These are phyloP conservation scores for Cuniculus paca DNA, from an alignment of 2,797 vertebrate genomes.

Conservation along the genomic window DNA sequence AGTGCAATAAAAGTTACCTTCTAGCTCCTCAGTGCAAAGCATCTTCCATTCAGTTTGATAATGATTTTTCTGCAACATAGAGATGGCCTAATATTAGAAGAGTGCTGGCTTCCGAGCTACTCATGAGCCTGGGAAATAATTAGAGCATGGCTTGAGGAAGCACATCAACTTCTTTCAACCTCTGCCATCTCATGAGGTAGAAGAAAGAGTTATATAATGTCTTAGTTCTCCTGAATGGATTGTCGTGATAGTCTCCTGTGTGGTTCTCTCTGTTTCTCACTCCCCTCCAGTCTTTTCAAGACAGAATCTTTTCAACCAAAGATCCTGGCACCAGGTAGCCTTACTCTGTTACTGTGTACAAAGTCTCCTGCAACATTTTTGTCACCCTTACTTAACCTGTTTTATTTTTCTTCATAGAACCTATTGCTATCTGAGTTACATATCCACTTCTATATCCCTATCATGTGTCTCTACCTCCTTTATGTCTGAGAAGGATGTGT, in stretches of 20 bases:
- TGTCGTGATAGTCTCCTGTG: accelerated
- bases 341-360: not conserved
- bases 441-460: not conserved
- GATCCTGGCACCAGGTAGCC: not conserved
- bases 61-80: too few relatives aligned
- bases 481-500: not conserved
- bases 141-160: not conserved
- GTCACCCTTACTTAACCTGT: not conserved
- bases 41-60: too few relatives aligned
- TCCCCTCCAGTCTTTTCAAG: not conserved
- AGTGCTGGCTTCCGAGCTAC: not conserved
- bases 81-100: not conserved
- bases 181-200: not conserved
- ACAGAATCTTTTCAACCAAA: not conserved
- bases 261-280: not conserved
- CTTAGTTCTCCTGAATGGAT: not conserved
- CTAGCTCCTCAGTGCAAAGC: too few relatives aligned
- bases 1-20: too few relatives aligned
- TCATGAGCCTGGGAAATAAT: not conserved
- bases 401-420: not conserved
- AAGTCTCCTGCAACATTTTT: not conserved
- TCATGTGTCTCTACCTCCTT: not conserved
- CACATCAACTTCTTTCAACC: not conserved
- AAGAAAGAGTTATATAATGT: not conserved
- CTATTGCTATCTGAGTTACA: not conserved